phyloP scores from a whole-genome alignment of 2,113 vertebrate genomes.

The Upupa epops region DNA sequence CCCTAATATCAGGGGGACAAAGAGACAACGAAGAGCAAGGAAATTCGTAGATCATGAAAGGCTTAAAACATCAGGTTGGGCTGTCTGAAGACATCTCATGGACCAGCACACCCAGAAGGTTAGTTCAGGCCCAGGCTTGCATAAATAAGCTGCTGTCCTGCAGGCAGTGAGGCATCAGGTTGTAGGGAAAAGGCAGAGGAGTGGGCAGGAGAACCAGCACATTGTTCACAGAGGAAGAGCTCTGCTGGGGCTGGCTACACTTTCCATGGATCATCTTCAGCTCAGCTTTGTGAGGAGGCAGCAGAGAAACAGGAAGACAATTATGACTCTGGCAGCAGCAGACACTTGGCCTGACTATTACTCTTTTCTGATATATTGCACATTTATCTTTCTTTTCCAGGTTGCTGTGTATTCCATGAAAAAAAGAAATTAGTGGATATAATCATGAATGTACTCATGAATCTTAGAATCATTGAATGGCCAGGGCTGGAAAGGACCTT shows the following conservation, averaged over 20 bases:
- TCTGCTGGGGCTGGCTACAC: not conserved
- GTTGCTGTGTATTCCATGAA: not conserved
- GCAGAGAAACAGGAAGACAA: not conserved
- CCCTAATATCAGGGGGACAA: not conserved
- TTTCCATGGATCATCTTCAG: not conserved
- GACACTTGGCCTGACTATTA: not conserved
- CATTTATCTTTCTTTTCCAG: not conserved
- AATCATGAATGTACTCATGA: not conserved
- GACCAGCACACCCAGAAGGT: not conserved
- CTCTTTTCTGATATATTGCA: not conserved
- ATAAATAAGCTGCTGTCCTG: not conserved
- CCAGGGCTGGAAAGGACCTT: too few relatives aligned
- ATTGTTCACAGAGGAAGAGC: not conserved
- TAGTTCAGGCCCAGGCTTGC: not conserved
- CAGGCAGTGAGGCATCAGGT: not conserved
- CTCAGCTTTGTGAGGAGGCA: not conserved
- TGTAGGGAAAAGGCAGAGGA: not conserved
- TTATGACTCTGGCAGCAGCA: not conserved
- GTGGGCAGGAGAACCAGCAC: not conserved
- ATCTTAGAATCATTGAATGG: too few relatives aligned
- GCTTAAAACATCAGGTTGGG: not conserved
- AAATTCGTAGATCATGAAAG: not conserved
- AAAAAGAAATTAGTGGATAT: not conserved
- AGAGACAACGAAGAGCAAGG: not conserved
- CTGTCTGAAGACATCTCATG: not conserved